Conservation (phyloP, 35 echinoderm and acorn worm species). For the Amphiura filiformis region DNA sequence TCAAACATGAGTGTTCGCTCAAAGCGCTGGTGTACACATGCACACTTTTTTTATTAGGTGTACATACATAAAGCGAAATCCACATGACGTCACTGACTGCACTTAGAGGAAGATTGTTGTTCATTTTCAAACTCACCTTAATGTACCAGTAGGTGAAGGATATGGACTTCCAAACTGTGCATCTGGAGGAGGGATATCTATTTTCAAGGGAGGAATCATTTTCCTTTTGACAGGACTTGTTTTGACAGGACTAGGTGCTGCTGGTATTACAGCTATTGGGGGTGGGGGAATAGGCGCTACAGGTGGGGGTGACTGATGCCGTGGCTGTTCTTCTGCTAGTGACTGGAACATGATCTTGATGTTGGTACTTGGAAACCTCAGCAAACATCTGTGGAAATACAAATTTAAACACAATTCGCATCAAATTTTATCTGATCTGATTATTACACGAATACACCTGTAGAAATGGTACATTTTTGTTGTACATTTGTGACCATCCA, state of each 20-base stretch:
- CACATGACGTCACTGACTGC: too few species aligned
- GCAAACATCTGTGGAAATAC: conserved; percentile 72
- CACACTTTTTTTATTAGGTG: too few species aligned
- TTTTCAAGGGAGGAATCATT: conserved; percentile 81
- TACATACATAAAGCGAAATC: too few species aligned
- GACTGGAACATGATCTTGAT: conserved; percentile 99
- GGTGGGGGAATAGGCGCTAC: conserved; percentile 3
- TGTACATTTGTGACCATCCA: too few species aligned
- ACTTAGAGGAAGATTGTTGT: too few species aligned
- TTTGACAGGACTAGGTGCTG: conserved; percentile 28
- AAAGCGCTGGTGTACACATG: too few species aligned
- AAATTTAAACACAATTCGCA: too few species aligned
- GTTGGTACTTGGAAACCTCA: conserved; percentile 96
- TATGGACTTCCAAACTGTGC: conserved; percentile 80
- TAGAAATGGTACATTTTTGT: too few species aligned
- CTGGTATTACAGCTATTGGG: background rate
- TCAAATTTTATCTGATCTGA: too few species aligned
- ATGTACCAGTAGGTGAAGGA: conserved; percentile 92
- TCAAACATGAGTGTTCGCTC: too few species aligned
- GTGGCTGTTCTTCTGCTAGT: conserved; percentile 62
- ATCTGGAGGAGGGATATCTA: conserved; percentile 88
- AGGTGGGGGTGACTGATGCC: conserved; percentile 21
- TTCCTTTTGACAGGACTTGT: conserved; percentile 56
- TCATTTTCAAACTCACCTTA: conserved; percentile 57
- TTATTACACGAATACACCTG: too few species aligned